Conservation (phyloP, 1,140 invertebrate species). For the Nasonia longicornis region DNA sequence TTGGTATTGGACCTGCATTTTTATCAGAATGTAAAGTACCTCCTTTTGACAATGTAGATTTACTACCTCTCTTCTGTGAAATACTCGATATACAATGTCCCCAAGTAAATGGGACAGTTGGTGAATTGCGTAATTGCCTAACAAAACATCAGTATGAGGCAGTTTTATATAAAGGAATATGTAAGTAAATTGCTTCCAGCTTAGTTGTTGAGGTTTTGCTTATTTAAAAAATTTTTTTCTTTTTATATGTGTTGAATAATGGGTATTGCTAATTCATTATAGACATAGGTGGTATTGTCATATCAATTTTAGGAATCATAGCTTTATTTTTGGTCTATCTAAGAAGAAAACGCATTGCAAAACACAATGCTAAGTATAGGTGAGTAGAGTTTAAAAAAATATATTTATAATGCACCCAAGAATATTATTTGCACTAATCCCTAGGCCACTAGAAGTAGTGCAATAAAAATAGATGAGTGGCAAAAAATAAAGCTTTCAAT, state of each 20-base stretch:
- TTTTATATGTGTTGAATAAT: not conserved
- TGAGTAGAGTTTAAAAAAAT: slow-evolving; percentile 5
- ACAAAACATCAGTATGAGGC: slow-evolving; percentile 43
- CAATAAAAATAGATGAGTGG: not conserved
- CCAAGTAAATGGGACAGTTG: slow-evolving; percentile 68
- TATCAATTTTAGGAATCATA: slow-evolving; percentile 41
- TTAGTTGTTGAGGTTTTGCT: not conserved
- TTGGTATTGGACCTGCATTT: slow-evolving; percentile 77
- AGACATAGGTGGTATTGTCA: slow-evolving; percentile 37
- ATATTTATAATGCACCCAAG: not conserved
- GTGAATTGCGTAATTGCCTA: slow-evolving; percentile 57
- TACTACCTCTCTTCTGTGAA: slow-evolving; percentile 77
- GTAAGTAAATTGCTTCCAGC: slow-evolving; percentile 42
- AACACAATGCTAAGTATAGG: slow-evolving; percentile 28
- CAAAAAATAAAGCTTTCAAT: slow-evolving; percentile 8
- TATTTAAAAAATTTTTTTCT: not conserved
- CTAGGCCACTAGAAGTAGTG: not conserved
- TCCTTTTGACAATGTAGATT: slow-evolving; percentile 75
- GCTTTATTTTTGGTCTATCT: slow-evolving; percentile 35
- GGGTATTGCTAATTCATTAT: slow-evolving; percentile 4
- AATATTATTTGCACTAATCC: not conserved
- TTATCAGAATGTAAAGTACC: slow-evolving; percentile 67
- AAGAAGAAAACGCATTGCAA: slow-evolving; percentile 21
- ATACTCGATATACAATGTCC: slow-evolving; percentile 70
- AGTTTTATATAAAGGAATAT: slow-evolving; percentile 46